Conservation (phyloP, 37 sponge, comb jelly and placozoan genomes). For the Beroe forskalii region DNA sequence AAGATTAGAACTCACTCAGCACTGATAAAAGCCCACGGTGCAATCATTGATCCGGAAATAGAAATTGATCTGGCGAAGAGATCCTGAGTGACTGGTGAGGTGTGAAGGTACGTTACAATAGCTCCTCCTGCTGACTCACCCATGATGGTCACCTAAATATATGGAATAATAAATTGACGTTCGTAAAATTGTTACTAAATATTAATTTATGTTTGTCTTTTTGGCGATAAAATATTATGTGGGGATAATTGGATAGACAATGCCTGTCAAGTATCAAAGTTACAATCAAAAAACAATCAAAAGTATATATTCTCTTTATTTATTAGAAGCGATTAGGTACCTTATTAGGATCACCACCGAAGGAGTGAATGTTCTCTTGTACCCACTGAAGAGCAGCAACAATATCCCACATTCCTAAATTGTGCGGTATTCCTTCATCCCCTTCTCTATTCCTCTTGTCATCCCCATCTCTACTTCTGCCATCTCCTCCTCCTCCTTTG, state of each 20-base stretch:
- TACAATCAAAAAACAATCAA: too few species aligned
- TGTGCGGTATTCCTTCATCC: too few species aligned
- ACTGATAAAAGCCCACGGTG: constrained; percentile 43
- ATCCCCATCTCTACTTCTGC: neutral
- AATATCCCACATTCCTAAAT: constrained; percentile 52
- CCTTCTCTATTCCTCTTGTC: too few species aligned
- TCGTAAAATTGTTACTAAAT: too few species aligned
- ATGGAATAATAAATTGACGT: neutral
- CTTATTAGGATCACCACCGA: constrained; percentile 28
- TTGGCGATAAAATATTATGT: too few species aligned
- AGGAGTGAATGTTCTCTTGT: constrained; percentile 3
- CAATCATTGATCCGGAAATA: constrained; percentile 19
- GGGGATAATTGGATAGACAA: too few species aligned
- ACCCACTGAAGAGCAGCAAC: constrained; percentile 58
- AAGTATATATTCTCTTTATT: too few species aligned
- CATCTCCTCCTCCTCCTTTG: neutral
- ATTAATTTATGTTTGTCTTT: too few species aligned
- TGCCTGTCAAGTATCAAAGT: too few species aligned
- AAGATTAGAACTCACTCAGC: neutral
- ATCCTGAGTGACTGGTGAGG: constrained; percentile 27
- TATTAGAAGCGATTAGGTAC: too few species aligned
- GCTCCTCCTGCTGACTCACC: constrained; percentile 54
- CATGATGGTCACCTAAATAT: constrained; percentile 13
- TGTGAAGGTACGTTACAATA: constrained; percentile 46
- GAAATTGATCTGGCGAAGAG: constrained; percentile 19